Evolutionary conservation across 2,113 vertebrate species (phyloP).

Genomic region (Paramormyrops kingsleyae): DNA sequence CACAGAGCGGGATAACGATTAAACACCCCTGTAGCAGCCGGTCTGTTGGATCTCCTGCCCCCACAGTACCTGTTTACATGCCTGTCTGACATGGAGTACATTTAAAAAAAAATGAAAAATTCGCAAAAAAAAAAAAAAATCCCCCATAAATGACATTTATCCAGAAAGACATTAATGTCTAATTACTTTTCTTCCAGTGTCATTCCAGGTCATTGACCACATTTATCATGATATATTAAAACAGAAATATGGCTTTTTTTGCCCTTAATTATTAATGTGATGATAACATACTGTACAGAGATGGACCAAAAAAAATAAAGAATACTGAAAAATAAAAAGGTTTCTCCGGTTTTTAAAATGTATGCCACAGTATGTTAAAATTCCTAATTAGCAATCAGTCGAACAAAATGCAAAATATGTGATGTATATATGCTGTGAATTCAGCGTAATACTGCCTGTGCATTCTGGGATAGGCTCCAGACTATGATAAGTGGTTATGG

Average conservation of each 20-base stretch:
- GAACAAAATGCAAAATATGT: neutral
- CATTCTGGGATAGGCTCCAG: neutral
- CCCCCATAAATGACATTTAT: neutral
- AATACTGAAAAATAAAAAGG: neutral
- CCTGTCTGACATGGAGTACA: neutral
- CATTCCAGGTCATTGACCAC: neutral
- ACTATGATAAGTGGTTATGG: neutral
- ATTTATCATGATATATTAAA: neutral
- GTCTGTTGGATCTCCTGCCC: neutral
- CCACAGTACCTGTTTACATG: neutral
- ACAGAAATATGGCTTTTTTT: neutral
- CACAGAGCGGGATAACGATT: conserved; percentile 6
- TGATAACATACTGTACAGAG: neutral
- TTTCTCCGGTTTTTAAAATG: neutral
- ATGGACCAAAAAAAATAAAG: neutral
- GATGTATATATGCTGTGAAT: neutral
- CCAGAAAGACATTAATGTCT: neutral
- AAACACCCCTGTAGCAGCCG: neutral
- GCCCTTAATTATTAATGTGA: neutral
- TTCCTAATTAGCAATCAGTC: neutral
- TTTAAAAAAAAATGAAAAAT: neutral
- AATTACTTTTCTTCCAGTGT: neutral
- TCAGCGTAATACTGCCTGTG: neutral
- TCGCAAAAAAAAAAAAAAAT: neutral
- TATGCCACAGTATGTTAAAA: neutral